Base-by-base conservation (phyloP, 1,140 invertebrate genomes). In the Cotesia glomerata region DNA sequence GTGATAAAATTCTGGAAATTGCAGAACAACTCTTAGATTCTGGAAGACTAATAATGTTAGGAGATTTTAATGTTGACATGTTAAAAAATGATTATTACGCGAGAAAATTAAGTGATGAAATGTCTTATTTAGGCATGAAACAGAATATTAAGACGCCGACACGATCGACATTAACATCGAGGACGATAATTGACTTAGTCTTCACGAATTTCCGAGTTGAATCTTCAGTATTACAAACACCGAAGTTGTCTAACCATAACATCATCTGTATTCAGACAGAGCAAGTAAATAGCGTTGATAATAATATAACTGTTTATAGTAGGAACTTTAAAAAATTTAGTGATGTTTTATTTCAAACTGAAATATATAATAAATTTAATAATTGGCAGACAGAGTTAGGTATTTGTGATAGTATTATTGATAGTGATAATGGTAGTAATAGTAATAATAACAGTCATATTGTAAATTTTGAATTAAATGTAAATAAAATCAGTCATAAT, bases 141-240 rank as follows among this genome's bases (percentile, higher is more conserved):
- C 72, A 73, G 35, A 61, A 61, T 61, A 66, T 69, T 5, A 32
- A 39, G 26, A 52, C 51, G 16, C 34, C 13, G 7, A 67, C 71
- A 26, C 66, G 71, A 51, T 56, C 54, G 45, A 72, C 71, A 45
- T 34, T 7, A 32, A 35, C 11, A 9, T 61, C 54, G 5, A 51
- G n/a, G n/a, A 71, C 69, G 36, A 56, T 36, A 35, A 71, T 71
- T 36, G 69, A 71, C 26, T 36, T 71, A 18, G 69, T 65, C n/a
- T 71, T 71, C 35, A 64, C 69, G 16, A 64, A 62, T 61, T 61
- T 62, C 13, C n/a, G 16, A 34, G 18, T 71, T 16, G 16, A 32
- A 18, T 52, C 61, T 14, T 18, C 63, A 34, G 59, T 71, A 64
- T 36, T 71, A 13, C 8, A 4, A 34, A 71, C 58, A 13, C 69